A percentile compares a stretch with the other conserved stretches of the same genome.
Conservation (phyloP, 1,140 invertebrate genomes). For the Dendrolimus punctatus region DNA sequence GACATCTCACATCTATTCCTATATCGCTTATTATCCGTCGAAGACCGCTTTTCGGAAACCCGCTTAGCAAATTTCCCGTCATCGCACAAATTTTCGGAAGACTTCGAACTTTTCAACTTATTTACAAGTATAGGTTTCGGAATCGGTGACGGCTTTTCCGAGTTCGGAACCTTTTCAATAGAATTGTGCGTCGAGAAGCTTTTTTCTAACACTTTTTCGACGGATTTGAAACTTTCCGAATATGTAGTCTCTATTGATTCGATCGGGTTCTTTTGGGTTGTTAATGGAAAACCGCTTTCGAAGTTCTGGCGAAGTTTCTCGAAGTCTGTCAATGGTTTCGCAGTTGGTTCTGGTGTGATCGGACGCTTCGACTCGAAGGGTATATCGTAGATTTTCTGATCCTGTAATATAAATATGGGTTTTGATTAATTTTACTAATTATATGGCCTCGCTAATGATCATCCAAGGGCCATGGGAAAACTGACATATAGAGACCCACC, state of each 20-base stretch:
- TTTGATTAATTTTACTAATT: background rate
- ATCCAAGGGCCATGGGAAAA: background rate
- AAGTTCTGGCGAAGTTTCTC: conserved; percentile 42
- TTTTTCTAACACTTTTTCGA: background rate
- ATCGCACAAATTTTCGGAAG: conserved; percentile 37
- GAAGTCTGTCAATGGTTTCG: conserved; percentile 28
- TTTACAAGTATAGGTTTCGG: conserved; percentile 18
- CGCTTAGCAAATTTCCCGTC: conserved; percentile 27
- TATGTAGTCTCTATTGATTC: conserved; percentile 4
- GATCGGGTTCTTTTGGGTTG: background rate
- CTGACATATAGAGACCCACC: too few species aligned
- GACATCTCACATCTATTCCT: conserved; percentile 19
- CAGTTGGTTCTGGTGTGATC: conserved; percentile 14
- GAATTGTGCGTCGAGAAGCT: too few species aligned
- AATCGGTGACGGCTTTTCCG: conserved; percentile 3
- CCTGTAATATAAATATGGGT: conserved; percentile 34
- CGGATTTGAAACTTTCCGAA: background rate
- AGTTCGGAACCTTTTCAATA: too few species aligned
- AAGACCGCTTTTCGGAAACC: conserved; percentile 30
- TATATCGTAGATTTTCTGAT: conserved; percentile 56
- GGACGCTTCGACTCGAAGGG: conserved; percentile 32
- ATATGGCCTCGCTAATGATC: background rate
- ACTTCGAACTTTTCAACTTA: conserved; percentile 27
- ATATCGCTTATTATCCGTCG: conserved; percentile 35
- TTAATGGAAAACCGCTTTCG: conserved; percentile 21